A percentile compares a stretch with the other conserved stretches of the same genome.
Conservation (phyloP, 2,113 vertebrate genomes). For the Romanogobio albipinnatus region DNA sequence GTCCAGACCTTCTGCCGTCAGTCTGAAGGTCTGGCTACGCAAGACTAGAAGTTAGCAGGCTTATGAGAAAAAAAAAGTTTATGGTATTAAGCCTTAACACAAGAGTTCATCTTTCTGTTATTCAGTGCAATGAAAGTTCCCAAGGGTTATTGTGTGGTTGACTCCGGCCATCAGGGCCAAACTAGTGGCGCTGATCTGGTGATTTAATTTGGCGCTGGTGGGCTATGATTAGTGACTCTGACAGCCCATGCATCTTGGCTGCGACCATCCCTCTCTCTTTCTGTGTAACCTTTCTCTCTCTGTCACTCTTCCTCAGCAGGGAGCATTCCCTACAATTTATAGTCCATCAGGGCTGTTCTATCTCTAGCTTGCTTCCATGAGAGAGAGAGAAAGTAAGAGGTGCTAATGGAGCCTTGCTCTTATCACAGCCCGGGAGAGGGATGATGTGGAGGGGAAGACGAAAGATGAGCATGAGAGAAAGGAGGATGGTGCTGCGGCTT, state of each 20-base stretch:
- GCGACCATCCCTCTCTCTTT: slow-evolving; percentile 29
- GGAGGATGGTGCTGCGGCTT: slow-evolving; percentile 11
- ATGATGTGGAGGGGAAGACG: slow-evolving; percentile 50
- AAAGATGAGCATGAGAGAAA: slow-evolving; percentile 43
- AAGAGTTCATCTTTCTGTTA: background rate
- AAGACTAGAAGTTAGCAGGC: background rate
- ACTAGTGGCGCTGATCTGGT: slow-evolving; percentile 61
- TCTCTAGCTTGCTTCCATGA: slow-evolving; percentile 35
- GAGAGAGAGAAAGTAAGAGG: slow-evolving; percentile 40
- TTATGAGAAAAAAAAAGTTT: background rate
- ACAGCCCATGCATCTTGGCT: slow-evolving; percentile 70
- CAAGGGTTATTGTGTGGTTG: slow-evolving; percentile 46
- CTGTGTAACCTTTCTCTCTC: slow-evolving; percentile 40
- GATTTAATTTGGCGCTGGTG: slow-evolving; percentile 62
- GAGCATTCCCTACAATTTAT: slow-evolving; percentile 54
- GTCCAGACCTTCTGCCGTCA: no score
- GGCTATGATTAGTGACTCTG: slow-evolving; percentile 70
- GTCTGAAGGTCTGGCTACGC: no score
- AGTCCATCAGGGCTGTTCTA: slow-evolving; percentile 46
- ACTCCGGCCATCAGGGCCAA: slow-evolving; percentile 56
- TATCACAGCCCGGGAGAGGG: slow-evolving; percentile 59
- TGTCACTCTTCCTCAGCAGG: slow-evolving; percentile 26
- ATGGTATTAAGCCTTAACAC: background rate
- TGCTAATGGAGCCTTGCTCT: slow-evolving; percentile 57
- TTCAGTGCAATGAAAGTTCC: background rate